Conservation (phyloP, 2,113 vertebrate genomes). For the Austrofundulus limnaeus region DNA sequence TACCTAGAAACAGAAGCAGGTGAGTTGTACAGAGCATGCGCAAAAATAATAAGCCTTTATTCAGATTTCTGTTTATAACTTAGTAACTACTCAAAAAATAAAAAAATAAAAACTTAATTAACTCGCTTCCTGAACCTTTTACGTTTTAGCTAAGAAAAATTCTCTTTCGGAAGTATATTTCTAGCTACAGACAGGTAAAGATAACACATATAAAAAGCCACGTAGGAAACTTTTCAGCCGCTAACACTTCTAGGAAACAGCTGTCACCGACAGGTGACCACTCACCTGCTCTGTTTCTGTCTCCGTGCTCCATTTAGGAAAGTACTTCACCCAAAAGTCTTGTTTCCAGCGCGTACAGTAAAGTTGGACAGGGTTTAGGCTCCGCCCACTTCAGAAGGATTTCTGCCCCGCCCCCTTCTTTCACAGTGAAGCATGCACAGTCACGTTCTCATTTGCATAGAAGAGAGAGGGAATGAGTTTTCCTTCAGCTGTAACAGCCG, state of each 20-base stretch:
- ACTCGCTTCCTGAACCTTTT: not conserved
- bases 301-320: constrained; percentile 5
- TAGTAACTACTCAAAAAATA: too few relatives aligned
- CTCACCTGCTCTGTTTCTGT: constrained; percentile 22
- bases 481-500: not conserved
- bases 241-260: not conserved
- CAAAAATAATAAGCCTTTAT: not conserved
- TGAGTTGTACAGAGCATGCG: not conserved
- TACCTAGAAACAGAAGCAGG: not conserved
- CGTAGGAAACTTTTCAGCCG: constrained; percentile 1
- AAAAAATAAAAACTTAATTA: too few relatives aligned
- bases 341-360: constrained; percentile 20
- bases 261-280: not conserved
- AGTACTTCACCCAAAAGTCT: not conserved
- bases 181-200: not conserved
- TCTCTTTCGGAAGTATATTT: not conserved
- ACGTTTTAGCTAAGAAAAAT: not conserved
- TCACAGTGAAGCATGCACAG: constrained; percentile 3
- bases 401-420: constrained; percentile 14
- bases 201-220: not conserved
- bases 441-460: constrained; percentile 40
- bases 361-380: constrained; percentile 32
- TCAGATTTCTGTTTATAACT: not conserved
- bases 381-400: constrained; percentile 38
- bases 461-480: not conserved